Conservation (phyloP, 2,797 vertebrate genomes). For the Octomys mimax region DNA sequence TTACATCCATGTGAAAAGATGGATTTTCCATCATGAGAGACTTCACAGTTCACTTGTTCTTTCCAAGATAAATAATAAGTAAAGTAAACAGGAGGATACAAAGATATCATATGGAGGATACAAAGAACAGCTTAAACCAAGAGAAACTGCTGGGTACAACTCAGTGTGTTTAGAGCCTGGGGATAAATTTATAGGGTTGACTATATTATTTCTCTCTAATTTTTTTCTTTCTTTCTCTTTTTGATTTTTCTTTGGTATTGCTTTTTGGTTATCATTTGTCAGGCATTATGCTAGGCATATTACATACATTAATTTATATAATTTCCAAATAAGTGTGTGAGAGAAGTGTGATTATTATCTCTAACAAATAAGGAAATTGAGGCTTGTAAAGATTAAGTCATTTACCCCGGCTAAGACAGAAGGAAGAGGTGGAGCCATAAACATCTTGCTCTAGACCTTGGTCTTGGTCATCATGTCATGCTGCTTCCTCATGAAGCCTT, state of each 20-base stretch:
- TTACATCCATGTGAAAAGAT: neutral
- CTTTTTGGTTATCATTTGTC: neutral
- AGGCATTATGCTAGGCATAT: conserved; percentile 18
- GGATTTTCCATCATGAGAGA: neutral
- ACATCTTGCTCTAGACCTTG: neutral
- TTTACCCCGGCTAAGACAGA: neutral
- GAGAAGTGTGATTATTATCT: neutral
- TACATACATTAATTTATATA: neutral
- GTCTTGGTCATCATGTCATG: neutral
- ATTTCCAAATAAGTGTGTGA: conserved; percentile 18
- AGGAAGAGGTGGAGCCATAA: neutral
- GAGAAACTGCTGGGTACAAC: neutral
- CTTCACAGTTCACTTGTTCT: neutral
- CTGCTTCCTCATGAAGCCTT: conserved; percentile 31
- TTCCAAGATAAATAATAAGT: neutral
- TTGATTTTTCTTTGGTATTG: neutral
- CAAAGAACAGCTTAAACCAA: conserved; percentile 5
- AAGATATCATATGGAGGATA: neutral
- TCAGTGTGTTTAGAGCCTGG: neutral
- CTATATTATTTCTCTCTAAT: neutral
- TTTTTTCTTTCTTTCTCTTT: neutral
- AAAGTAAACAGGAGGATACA: neutral
- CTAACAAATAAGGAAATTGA: neutral
- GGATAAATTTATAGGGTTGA: neutral
- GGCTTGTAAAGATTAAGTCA: neutral